Evolutionary conservation across 2,113 vertebrate species (phyloP).

Genomic region (Fulica atra): DNA sequence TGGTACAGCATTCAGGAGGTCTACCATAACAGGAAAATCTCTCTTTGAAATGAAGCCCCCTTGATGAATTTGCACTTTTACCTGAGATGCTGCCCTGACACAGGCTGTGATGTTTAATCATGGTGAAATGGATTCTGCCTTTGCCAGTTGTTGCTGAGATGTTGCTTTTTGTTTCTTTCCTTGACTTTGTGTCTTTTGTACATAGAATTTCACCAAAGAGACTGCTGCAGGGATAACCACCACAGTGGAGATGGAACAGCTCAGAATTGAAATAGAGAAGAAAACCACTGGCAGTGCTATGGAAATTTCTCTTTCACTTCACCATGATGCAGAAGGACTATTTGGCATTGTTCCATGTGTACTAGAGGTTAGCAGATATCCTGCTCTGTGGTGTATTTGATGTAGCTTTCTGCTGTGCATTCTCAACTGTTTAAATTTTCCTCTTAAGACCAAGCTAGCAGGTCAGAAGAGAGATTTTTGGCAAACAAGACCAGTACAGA

Average conservation of each 20-base stretch:
- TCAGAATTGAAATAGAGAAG: constrained; percentile 59
- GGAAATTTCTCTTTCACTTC: constrained; percentile 60
- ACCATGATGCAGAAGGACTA: constrained; percentile 72
- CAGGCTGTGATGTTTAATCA: not conserved
- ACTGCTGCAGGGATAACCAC: constrained; percentile 53
- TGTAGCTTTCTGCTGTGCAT: not conserved
- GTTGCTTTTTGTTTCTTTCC: not conserved
- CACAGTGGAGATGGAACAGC: constrained; percentile 53
- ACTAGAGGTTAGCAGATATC: constrained; percentile 71
- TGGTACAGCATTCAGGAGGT: not conserved
- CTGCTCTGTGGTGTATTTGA: not conserved
- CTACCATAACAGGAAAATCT: not conserved
- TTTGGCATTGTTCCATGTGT: constrained; percentile 62
- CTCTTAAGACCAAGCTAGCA: not conserved
- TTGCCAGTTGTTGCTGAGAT: not conserved
- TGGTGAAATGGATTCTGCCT: not conserved
- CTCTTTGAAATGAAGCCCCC: not conserved
- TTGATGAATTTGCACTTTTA: not conserved
- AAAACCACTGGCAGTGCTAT: constrained; percentile 28
- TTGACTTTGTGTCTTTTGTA: not conserved
- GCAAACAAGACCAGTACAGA: not conserved
- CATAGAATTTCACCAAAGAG: constrained; percentile 56
- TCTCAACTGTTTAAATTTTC: not conserved
- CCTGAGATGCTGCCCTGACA: not conserved
- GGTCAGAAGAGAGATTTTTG: not conserved